phyloP scores from a whole-genome alignment of 1,140 invertebrate species.

The Calephelis nemesis region DNA sequence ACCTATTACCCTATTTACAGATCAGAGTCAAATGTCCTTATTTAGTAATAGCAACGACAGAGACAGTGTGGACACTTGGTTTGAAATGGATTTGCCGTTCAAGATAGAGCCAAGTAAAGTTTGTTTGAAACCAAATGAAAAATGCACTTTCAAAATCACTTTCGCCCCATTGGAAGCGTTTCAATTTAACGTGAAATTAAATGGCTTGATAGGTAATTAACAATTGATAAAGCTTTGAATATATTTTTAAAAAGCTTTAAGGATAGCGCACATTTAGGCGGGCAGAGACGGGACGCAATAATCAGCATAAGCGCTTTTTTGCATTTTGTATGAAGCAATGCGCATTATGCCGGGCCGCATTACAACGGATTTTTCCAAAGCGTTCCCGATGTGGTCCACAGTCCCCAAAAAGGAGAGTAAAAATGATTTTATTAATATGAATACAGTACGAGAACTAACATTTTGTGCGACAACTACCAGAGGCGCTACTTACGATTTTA shows the following conservation, averaged over 20 bases:
- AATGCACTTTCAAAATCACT: slow-evolving; percentile 48
- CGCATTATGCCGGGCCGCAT: too few species aligned
- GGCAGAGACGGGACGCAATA: background rate
- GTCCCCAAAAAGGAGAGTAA: too few species aligned
- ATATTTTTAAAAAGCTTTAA: background rate
- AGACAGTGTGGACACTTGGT: slow-evolving; percentile 68
- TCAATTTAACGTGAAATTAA: slow-evolving; percentile 57
- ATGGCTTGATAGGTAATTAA: slow-evolving; percentile 57
- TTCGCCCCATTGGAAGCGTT: slow-evolving; percentile 66
- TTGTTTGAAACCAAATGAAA: slow-evolving; percentile 55
- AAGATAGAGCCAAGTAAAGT: slow-evolving; percentile 51
- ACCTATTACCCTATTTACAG: slow-evolving; percentile 31
- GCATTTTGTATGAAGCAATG: too few species aligned
- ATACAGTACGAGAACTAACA: too few species aligned
- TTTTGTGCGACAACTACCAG: too few species aligned
- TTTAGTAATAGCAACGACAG: slow-evolving; percentile 53
- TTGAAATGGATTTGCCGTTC: slow-evolving; percentile 64
- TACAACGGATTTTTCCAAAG: too few species aligned
- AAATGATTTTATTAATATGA: too few species aligned
- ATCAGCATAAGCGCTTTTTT: slow-evolving; percentile 13
- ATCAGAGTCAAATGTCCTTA: slow-evolving; percentile 54
- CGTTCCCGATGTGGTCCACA: too few species aligned
- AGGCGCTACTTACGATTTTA: too few species aligned
- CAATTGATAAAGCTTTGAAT: background rate
- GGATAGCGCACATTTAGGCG: too few species aligned